Evolutionary conservation across 2,797 vertebrate species (phyloP), one percentile per base, ranked within the genome.

Genomic region (Sebastes melanostomus): DNA sequence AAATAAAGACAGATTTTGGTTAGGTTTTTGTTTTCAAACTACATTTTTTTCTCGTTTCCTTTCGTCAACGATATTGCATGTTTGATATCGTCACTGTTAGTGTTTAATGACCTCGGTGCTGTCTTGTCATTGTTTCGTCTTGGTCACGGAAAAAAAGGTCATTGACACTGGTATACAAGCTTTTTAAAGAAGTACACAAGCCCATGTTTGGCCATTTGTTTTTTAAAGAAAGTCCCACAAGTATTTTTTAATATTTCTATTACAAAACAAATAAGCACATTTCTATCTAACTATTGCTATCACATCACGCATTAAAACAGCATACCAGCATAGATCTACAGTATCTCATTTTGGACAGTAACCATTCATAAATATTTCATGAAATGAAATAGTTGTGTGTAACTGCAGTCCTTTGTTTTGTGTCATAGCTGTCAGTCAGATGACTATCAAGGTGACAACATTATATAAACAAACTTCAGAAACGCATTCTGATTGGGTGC

Each of bases 401-500:
- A 6, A 5, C 34, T 54, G 14, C 12, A 30, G 13, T 25, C 27
- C 11, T 81, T 59, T 30, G 29, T n/a, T 65, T 59, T 78, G 50
- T 80, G 22, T 14, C 50, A 9, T 16, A 66, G 36, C 55, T 29
- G 36, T 70, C 56, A 69, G 66, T 78, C 59, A 58, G 4, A 32
- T 72, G 16, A 63, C 30, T 18, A 10, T 60, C 29, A 66, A 46
- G 34, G 24, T 66, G 22, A 80, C 7, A 72, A 38, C 3, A 13
- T 29, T 63, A 12, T 58, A 13, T 22, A 20, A 50, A 11, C 18
- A 67, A n/a, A 72, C 30, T 12, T 70, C 2, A 34, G 69, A 63
- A 24, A 27, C 5, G 8, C 58, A n/a, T 27, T 76, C 38, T 88
- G 80, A 89, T 87, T 90, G 85, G 87, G 65, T 83, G 60, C 65